Percentiles rank a stretch among this genome's conserved stretches.
Evolutionary conservation across 2,113 vertebrate species (phyloP).

Genomic region (Tragelaphus buxtoni): DNA sequence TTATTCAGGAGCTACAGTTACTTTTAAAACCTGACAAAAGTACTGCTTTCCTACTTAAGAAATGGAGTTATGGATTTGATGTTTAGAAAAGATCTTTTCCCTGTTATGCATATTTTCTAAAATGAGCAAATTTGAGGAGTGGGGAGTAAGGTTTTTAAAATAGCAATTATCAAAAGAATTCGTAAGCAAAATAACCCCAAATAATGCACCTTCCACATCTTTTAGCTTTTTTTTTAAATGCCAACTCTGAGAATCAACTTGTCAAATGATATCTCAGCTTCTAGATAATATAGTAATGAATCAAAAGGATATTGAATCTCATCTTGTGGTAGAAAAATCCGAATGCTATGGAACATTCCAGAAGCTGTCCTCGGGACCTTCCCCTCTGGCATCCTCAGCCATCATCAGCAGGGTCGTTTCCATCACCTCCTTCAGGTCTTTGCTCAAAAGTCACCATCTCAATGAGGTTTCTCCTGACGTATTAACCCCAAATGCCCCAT

Average conservation of each 20-base stretch:
- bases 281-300: background rate
- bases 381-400: rapidly evolving
- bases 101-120: background rate
- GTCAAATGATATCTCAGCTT: background rate
- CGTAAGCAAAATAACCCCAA: background rate
- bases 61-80: background rate
- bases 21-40: background rate
- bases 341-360: rapidly evolving
- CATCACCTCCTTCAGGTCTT: background rate
- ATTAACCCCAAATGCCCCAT: background rate
- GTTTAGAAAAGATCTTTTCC: background rate
- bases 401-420: background rate
- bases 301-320: background rate
- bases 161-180: background rate
- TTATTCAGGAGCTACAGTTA: background rate
- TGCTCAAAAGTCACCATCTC: background rate
- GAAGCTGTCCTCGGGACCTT: background rate
- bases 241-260: background rate
- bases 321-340: background rate
- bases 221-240: background rate
- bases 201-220: background rate
- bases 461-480: background rate
- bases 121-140: background rate
- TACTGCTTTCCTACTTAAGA: background rate
- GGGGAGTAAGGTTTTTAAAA: background rate